Evolutionary conservation across 2,888 invertebrate genomes (phyloP).

Genomic region (Zygogramma bicolorata): DNA sequence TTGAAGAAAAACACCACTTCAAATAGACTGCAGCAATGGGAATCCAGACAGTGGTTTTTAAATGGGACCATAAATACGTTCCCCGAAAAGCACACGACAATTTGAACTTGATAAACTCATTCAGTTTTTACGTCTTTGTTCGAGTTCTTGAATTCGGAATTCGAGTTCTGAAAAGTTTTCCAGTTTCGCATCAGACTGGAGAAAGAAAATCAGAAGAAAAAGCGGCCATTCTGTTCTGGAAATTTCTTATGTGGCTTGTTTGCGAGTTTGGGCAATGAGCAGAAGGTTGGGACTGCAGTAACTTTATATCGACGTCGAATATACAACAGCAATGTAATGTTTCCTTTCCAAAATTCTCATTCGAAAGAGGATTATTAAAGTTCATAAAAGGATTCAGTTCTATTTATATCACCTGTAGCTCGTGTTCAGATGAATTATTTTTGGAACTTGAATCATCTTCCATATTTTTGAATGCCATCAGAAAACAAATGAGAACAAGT

Average conservation of each 20-base stretch:
- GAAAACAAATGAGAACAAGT: no score
- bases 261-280: neutral
- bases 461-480: no score
- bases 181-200: neutral
- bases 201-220: neutral
- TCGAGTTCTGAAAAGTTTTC: neutral
- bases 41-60: neutral
- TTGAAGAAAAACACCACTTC: neutral
- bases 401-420: no score
- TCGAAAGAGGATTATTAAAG: neutral
- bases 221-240: neutral
- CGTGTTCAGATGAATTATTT: no score
- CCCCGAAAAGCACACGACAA: neutral
- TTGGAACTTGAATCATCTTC: no score
- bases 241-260: slow-evolving; percentile 1
- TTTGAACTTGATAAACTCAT: slow-evolving; percentile 12
- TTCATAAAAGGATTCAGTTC: no score
- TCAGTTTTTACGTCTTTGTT: neutral
- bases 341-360: neutral
- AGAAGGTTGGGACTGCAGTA: neutral
- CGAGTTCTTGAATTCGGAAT: neutral
- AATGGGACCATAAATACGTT: neutral
- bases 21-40: neutral
- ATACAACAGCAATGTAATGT: neutral
- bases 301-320: neutral